Evolutionary conservation across 2,888 invertebrate species (phyloP), one percentile per base, ranked within the genome.

Genomic region (Tiliacea citrago): DNA sequence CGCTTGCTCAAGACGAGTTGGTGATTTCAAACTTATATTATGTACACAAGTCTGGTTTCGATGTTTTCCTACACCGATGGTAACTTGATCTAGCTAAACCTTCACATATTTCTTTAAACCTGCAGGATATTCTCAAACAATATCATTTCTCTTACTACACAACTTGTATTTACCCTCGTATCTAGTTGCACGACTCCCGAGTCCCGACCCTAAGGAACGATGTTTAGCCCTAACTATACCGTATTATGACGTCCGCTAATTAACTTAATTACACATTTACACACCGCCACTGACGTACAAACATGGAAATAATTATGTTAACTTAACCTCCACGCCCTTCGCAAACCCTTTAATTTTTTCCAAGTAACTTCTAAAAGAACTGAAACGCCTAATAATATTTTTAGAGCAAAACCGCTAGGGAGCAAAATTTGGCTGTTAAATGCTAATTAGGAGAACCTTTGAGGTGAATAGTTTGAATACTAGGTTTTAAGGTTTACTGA

Each of bases 251-350:
- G 71, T 79, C 69, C 49, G 45, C 84, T 87, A 87, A 87, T 87
- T 86, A 87, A 79, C 86, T 72, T 86, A 87, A 87, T 87, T 84
- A 84, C 82, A 86, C 77, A 82, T 82, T n/a, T 82, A 82, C 81
- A 86, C 74, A 82, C 79, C 61, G 77, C 69, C 71, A 73, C 76
- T 76, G 68, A 77, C 67, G 71, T 69, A 71, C 76, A 86, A 81
- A 83, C 83, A 82, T 82, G 45, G 55, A 75, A 81, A 85, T 83
- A 29, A 29, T 29, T 29, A 70, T 76, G 24, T 73, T 61, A 57
- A 79, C 77, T 68, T 74, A 76, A 68, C 75, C 73, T 39, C n/a
- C 10, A 70, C 65, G 51, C 67, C 68, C 47, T 70, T 63, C 45
- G 29, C 69, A 63, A 57, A 63, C 72, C 75, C 49, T 74, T 73